Percentiles rank a stretch among this genome's conserved stretches.
These are phyloP conservation scores for Drosophila kepulauana DNA, from an alignment of 1,140 invertebrate genomes.

Conservation along the genomic window DNA sequence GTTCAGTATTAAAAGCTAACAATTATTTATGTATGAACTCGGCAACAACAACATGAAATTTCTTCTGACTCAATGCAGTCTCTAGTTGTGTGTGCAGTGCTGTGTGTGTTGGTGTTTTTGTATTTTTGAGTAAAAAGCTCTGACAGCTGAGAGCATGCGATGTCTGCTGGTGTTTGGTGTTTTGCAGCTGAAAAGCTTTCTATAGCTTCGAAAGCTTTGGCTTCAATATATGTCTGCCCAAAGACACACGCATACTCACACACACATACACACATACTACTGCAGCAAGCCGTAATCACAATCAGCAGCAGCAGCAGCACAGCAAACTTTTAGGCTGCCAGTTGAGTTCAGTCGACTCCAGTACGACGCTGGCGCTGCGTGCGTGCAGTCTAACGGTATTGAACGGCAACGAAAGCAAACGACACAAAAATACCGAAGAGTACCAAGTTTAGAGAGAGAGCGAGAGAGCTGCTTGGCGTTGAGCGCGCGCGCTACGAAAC, in stretches of 20 bases:
- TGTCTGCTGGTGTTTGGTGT: slow-evolving; percentile 11
- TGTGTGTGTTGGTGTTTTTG: slow-evolving; percentile 12
- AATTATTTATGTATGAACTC: not conserved
- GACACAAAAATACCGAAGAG: slow-evolving; percentile 28
- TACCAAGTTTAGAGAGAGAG: slow-evolving; percentile 2
- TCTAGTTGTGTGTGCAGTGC: slow-evolving; percentile 25
- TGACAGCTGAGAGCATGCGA: slow-evolving; percentile 41
- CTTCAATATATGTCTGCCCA: not conserved
- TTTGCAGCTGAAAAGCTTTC: slow-evolving; percentile 33
- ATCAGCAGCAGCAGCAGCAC: slow-evolving; percentile 38
- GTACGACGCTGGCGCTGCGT: slow-evolving; percentile 82
- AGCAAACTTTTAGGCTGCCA: slow-evolving; percentile 63
- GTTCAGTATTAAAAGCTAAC: not conserved
- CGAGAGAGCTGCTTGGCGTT: slow-evolving; percentile 16
- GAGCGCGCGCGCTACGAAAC: slow-evolving; percentile 35
- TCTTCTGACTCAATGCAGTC: not conserved
- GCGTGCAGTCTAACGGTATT: slow-evolving; percentile 74
- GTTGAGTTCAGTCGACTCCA: slow-evolving; percentile 21
- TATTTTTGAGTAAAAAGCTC: slow-evolving; percentile 17
- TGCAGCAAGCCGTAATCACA: slow-evolving; percentile 29
- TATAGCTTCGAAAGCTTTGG: slow-evolving; percentile 14
- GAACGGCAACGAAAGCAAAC: slow-evolving; percentile 21
- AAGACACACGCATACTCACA: too few relatives aligned
- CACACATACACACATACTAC: not conserved
- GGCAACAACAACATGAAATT: not conserved